Conservation (phyloP, 2,888 invertebrate genomes). For the Choristoneura rosaceana region DNA sequence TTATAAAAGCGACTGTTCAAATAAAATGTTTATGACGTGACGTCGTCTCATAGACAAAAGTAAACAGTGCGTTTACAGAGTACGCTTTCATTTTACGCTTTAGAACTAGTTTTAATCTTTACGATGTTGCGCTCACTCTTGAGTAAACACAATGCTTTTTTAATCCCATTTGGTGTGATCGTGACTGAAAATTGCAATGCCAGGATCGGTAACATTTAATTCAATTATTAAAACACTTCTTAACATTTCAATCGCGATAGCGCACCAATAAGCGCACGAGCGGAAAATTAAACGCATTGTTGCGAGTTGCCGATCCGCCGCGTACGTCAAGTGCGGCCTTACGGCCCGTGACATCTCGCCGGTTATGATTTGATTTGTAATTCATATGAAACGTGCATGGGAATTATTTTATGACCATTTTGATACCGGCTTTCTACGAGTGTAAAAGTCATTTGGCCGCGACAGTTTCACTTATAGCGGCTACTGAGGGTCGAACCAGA, state of each 20-base stretch:
- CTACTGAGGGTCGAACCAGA: too few species aligned
- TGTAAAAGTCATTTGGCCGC: background rate
- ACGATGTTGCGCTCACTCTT: constrained; percentile 4
- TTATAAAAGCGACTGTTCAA: constrained; percentile 54
- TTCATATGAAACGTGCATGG: constrained; percentile 4
- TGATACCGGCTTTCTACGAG: background rate
- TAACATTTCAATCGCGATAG: constrained; percentile 59
- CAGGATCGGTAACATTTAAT: constrained; percentile 24
- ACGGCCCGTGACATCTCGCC: constrained; percentile 12
- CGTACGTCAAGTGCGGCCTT: constrained; percentile 58
- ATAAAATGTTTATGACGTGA: constrained; percentile 39
- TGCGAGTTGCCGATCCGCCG: constrained; percentile 64
- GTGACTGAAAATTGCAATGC: constrained; percentile 9
- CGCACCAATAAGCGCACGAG: constrained; percentile 73
- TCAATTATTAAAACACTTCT: constrained; percentile 27
- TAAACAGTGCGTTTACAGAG: constrained; percentile 12
- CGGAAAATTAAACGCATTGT: constrained; percentile 81
- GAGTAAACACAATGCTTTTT: constrained; percentile 19
- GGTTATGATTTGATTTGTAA: constrained; percentile 11
- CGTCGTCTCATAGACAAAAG: constrained; percentile 29
- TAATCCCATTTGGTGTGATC: constrained; percentile 10
- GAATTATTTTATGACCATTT: background rate
- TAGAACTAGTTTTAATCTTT: background rate
- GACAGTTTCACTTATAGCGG: too few species aligned
- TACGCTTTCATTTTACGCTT: background rate